Base-by-base conservation (phyloP, 1,140 invertebrate genomes). In the Diorhabda elongata region DNA sequence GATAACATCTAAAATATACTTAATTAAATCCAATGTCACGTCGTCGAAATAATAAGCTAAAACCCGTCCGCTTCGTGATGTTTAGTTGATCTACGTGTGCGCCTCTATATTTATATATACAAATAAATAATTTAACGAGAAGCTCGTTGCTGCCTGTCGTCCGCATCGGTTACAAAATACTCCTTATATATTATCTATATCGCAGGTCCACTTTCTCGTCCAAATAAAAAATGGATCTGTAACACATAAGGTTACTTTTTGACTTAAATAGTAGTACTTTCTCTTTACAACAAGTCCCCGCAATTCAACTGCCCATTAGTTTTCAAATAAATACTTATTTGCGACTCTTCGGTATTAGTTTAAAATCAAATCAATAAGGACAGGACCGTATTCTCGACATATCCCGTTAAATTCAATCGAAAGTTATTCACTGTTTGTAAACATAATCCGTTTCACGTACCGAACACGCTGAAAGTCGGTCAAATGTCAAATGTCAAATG, bases 221-320 rank as follows among this genome's bases (percentile, higher is more conserved):
- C 61, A 70, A 71, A 73, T 73, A 70, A 70, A 26, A 73, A 63
- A 73, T 73, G 69, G 72, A 75, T 75, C 74, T 75, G 72, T 72
- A 75, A 75, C 70, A 70, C 72, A 74, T 66, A 70, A 74, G 71
- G 72, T 68, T 70, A 72, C 72, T 60, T 70, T 73, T 73, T 74
- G 72, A 75, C 73, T 70, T 74, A 73, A 75, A 74, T 75, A 64
- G 74, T 74, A 71, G 68, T 69, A 75, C 74, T 75, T 75, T 75
- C 74, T 74, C 74, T 66, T 68, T 69, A 68, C 71, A 64, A 73
- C 70, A 72, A 64, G 71, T 75, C 62, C 44, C 66, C 57, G 61
- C 69, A 64, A 69, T 61, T 61, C 69, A 66, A 71, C 69, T 75
- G 74, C 73, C 74, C 74, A 75, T 75, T 75, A 75, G 70, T 62